Percentiles rank a stretch among this genome's conserved stretches.
phyloP scores from a whole-genome alignment of 2,113 vertebrate species.

The Columbina picui region DNA sequence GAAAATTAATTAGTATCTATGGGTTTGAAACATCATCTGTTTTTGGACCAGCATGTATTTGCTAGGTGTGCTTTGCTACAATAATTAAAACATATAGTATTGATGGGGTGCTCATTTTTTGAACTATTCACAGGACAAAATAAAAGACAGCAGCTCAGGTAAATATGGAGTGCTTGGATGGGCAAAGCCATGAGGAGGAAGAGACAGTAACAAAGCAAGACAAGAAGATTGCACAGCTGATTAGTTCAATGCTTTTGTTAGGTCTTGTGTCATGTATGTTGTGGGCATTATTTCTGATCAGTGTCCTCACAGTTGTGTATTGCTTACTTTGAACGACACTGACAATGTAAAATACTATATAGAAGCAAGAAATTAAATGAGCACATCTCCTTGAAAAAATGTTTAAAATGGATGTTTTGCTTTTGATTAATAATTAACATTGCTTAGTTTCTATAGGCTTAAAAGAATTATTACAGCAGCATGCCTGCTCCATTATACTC shows the following conservation, averaged over 20 bases:
- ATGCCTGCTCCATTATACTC: conserved; percentile 33
- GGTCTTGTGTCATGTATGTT: background rate
- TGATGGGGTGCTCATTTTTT: background rate
- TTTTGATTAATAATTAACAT: conserved; percentile 77
- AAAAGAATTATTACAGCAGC: conserved; percentile 65
- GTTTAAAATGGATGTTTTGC: conserved; percentile 62
- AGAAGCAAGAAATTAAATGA: conserved; percentile 58
- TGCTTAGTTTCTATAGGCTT: conserved; percentile 69
- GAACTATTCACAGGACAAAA: background rate
- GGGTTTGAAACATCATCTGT: background rate
- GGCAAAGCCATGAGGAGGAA: background rate
- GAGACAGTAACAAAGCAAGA: background rate
- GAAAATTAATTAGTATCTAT: background rate
- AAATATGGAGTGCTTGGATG: background rate
- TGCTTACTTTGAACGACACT: conserved; percentile 29
- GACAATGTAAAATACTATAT: conserved; percentile 33
- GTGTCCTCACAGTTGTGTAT: background rate
- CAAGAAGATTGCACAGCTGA: background rate
- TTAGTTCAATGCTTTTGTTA: background rate
- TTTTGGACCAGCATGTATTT: background rate
- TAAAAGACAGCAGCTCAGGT: background rate
- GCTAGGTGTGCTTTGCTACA: background rate
- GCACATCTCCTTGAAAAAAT: conserved; percentile 62
- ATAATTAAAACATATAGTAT: background rate
- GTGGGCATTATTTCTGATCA: background rate